Percentiles rank a stretch among this genome's conserved stretches.
Evolutionary conservation across 2,888 invertebrate genomes (phyloP).

Genomic region (Lydus trimaculatus): DNA sequence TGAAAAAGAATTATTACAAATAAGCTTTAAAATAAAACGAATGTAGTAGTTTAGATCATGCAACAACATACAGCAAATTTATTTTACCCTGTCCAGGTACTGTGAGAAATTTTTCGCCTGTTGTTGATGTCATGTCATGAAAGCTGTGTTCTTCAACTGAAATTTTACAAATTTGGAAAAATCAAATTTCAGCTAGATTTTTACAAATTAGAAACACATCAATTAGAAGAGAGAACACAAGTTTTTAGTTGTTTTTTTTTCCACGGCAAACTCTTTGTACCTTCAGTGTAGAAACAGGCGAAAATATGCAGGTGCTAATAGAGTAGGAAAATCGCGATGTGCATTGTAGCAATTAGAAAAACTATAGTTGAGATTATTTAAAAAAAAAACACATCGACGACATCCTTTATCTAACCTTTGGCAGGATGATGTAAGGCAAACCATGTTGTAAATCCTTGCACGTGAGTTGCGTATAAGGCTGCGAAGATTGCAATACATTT

Average conservation of each 20-base stretch:
- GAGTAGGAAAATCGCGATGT: conserved; percentile 14
- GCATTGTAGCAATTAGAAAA: conserved; percentile 14
- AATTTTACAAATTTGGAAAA: conserved; percentile 37
- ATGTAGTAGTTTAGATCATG: background rate
- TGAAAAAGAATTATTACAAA: no score
- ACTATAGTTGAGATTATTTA: background rate
- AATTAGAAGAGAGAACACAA: background rate
- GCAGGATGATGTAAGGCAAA: conserved; percentile 62
- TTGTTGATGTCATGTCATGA: conserved; percentile 43
- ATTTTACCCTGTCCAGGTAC: conserved; percentile 61
- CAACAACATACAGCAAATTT: background rate
- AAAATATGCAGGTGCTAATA: conserved; percentile 14
- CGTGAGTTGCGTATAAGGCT: conserved; percentile 56
- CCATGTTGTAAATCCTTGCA: conserved; percentile 65
- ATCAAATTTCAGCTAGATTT: conserved; percentile 5
- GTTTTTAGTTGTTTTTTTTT: background rate
- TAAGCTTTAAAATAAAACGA: background rate
- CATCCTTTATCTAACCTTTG: conserved; percentile 61
- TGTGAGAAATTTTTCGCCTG: conserved; percentile 60
- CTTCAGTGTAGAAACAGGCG: background rate
- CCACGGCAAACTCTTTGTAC: background rate
- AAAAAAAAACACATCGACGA: conserved; percentile 27
- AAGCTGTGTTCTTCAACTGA: conserved; percentile 57
- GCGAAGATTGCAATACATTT: conserved; percentile 42
- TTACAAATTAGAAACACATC: background rate